These are phyloP conservation scores for cattle (Bos taurus) DNA, from an alignment of 2,113 vertebrate genomes.

Conservation along the genomic window DNA sequence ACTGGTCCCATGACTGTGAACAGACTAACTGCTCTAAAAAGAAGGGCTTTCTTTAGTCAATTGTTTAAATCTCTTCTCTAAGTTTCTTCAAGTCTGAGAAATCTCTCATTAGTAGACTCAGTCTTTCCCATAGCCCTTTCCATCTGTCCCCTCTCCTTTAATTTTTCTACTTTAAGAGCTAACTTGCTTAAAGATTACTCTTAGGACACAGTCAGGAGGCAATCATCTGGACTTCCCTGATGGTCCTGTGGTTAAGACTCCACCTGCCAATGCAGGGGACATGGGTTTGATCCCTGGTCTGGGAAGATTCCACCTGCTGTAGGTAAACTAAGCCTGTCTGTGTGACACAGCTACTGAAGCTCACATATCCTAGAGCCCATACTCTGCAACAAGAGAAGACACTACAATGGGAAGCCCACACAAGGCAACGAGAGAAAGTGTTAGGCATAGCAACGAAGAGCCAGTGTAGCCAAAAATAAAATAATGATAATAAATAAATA, in stretches of 20 bases:
- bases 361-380: neutral
- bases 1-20: neutral
- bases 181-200: neutral
- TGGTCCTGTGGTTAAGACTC: neutral
- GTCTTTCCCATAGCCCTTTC: neutral
- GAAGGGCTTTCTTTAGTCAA: neutral
- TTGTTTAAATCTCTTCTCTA: neutral
- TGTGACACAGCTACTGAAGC: neutral
- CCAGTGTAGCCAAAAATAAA: neutral
- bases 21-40: neutral
- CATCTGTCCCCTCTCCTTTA: neutral
- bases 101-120: neutral
- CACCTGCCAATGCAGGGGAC: neutral
- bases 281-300: neutral
- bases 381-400: neutral
- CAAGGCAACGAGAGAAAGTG: neutral
- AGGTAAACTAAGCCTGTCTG: neutral
- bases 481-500: neutral
- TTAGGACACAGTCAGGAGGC: neutral
- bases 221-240: neutral
- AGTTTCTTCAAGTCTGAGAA: neutral
- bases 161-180: neutral
- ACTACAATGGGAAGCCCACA: neutral
- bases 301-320: neutral
- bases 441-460: neutral